Evolutionary conservation across 1,140 invertebrate species (phyloP).

Genomic region (Drosophila sulfurigaster): DNA sequence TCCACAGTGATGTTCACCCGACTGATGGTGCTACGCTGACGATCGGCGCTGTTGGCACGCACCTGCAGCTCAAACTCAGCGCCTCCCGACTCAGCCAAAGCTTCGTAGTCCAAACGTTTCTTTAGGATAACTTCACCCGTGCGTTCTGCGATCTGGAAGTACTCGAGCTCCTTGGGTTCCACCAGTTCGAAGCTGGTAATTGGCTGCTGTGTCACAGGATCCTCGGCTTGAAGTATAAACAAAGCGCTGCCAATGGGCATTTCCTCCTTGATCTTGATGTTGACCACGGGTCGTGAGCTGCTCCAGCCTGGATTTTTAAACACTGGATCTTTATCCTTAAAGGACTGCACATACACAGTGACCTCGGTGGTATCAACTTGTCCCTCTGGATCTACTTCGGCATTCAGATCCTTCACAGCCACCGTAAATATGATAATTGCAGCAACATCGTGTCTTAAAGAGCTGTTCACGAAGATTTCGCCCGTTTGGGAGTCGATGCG

Average conservation of each 20-base stretch:
- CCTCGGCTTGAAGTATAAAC: slow-evolving; percentile 90
- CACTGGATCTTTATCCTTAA: slow-evolving; percentile 91
- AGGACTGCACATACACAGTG: slow-evolving; percentile 92
- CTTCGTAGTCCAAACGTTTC: slow-evolving; percentile 91
- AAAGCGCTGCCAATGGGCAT: slow-evolving; percentile 91
- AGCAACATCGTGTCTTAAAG: slow-evolving; percentile 91
- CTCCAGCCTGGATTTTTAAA: slow-evolving; percentile 90
- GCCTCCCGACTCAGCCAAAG: slow-evolving; percentile 85
- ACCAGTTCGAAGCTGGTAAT: slow-evolving; percentile 88
- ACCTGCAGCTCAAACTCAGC: slow-evolving; percentile 90
- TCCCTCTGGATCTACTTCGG: slow-evolving; percentile 88
- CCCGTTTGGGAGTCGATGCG: slow-evolving; percentile 89
- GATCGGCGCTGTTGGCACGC: slow-evolving; percentile 89
- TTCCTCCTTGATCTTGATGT: slow-evolving; percentile 90
- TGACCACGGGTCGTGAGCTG: slow-evolving; percentile 88
- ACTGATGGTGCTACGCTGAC: slow-evolving; percentile 88
- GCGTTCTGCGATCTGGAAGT: slow-evolving; percentile 87
- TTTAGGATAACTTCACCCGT: slow-evolving; percentile 90
- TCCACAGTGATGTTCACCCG: slow-evolving; percentile 90
- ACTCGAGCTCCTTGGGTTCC: slow-evolving; percentile 68
- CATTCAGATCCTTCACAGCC: slow-evolving; percentile 90
- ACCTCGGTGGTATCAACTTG: slow-evolving; percentile 89
- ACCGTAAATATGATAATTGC: slow-evolving; percentile 93
- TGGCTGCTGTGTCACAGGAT: slow-evolving; percentile 88
- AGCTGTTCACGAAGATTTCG: slow-evolving; percentile 89